These are phyloP conservation scores for Rhyacophila evoluta DNA, from an alignment of 2,888 invertebrate species.

Conservation along the genomic window DNA sequence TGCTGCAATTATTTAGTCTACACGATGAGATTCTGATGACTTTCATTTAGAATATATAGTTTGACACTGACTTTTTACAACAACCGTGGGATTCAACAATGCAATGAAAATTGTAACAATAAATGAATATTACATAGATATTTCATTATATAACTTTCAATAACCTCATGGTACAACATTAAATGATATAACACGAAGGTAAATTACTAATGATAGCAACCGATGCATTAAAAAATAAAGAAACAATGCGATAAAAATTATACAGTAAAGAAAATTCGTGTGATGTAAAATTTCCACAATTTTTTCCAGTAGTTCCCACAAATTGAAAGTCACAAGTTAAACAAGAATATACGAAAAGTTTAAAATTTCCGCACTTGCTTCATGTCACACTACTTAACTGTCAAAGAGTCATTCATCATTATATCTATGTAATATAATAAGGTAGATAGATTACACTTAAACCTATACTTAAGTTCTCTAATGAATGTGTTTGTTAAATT, in stretches of 20 bases:
- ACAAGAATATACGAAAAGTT: neutral
- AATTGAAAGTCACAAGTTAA: conserved; percentile 30
- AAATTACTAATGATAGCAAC: neutral
- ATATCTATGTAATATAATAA: conserved; percentile 42
- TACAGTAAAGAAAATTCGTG: neutral
- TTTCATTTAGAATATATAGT: no score
- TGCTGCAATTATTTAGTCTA: no score
- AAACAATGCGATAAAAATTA: neutral
- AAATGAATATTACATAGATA: no score
- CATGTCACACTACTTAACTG: conserved; percentile 35
- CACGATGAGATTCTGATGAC: no score
- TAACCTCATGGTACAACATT: neutral
- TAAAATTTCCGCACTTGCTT: conserved; percentile 1
- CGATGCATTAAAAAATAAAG: neutral
- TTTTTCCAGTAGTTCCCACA: neutral
- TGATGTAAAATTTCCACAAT: conserved; percentile 1
- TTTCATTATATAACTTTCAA: neutral
- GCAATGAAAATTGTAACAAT: no score
- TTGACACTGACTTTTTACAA: no score
- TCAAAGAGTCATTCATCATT: conserved; percentile 41
- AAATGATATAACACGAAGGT: neutral
- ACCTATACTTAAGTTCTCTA: conserved; percentile 49
- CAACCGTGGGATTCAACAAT: no score
- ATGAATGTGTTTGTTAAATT: conserved; percentile 48
- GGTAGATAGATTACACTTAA: conserved; percentile 52